Conservation (phyloP, 2,888 invertebrate genomes). For the Coleophora deauratella region DNA sequence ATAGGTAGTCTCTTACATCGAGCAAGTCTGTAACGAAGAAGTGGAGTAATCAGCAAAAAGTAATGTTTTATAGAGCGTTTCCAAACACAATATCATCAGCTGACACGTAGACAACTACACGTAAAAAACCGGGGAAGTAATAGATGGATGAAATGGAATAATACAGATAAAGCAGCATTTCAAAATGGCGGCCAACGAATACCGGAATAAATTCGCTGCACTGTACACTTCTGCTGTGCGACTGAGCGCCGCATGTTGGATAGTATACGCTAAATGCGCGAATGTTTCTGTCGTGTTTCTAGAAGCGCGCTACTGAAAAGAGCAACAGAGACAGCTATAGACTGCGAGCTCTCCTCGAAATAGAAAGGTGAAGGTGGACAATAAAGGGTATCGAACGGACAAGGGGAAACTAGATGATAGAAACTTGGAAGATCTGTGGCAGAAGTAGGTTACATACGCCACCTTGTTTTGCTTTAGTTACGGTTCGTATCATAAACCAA, state of each 20-base stretch:
- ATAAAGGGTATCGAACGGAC: slow-evolving; percentile 40
- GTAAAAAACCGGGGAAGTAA: too few species aligned
- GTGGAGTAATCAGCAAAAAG: too few species aligned
- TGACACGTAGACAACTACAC: too few species aligned
- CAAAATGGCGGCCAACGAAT: slow-evolving; percentile 41
- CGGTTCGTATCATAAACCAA: too few species aligned
- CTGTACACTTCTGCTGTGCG: slow-evolving; percentile 17
- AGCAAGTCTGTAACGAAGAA: too few species aligned
- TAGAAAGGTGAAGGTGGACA: slow-evolving; percentile 52
- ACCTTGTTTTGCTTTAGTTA: background rate
- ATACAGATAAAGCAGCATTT: slow-evolving; percentile 16
- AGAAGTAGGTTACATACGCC: slow-evolving; percentile 1
- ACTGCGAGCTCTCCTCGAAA: slow-evolving; percentile 20
- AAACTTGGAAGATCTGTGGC: slow-evolving; percentile 6
- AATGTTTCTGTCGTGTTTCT: too few species aligned
- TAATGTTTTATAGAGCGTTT: too few species aligned
- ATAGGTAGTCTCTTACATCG: too few species aligned
- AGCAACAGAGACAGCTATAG: background rate
- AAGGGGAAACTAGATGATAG: slow-evolving; percentile 19
- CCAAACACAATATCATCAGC: too few species aligned
- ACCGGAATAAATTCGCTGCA: too few species aligned
- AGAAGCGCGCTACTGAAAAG: too few species aligned
- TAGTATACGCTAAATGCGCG: too few species aligned
- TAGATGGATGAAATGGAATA: background rate
- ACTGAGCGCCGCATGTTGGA: slow-evolving; percentile 9